phyloP scores from a whole-genome alignment of 2,113 vertebrate species.

The Coturnix japonica region DNA sequence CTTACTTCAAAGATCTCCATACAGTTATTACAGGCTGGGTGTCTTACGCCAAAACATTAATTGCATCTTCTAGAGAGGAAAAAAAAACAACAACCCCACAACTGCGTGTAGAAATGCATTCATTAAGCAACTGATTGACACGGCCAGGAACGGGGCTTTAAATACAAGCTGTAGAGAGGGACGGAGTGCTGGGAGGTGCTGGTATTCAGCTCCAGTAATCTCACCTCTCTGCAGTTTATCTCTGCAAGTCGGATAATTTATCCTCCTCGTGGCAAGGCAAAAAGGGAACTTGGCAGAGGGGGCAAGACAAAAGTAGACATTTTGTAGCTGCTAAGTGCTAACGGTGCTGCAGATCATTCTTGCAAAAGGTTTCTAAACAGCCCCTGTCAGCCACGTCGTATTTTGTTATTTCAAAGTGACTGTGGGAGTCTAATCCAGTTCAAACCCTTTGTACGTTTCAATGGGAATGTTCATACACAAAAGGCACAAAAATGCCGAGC shows the following conservation, averaged over 20 bases:
- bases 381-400: conserved; percentile 69
- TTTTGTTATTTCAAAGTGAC: conserved; percentile 67
- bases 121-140: conserved; percentile 71
- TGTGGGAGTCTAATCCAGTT: conserved; percentile 72
- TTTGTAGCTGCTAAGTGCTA: conserved; percentile 73
- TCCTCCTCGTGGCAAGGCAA: conserved; percentile 70
- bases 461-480: conserved; percentile 70
- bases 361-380: conserved; percentile 69
- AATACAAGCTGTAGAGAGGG: conserved; percentile 47
- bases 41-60: conserved; percentile 71
- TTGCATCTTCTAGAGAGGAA: conserved; percentile 40
- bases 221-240: conserved; percentile 75
- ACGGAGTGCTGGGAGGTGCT: conserved; percentile 51
- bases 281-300: conserved; percentile 74
- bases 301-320: conserved; percentile 71
- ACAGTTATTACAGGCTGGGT: conserved; percentile 16
- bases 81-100: neutral
- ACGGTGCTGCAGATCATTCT: conserved; percentile 68
- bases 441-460: conserved; percentile 61
- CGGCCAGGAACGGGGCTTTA: conserved; percentile 60
- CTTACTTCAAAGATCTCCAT: neutral
- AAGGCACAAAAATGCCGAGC: conserved; percentile 48
- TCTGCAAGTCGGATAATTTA: conserved; percentile 71
- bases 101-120: conserved; percentile 49
- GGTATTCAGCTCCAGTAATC: conserved; percentile 62